Percentiles rank a stretch among this genome's conserved stretches.
Evolutionary conservation across 2,113 vertebrate species (phyloP).

Genomic region (Percopsis transmontana): DNA sequence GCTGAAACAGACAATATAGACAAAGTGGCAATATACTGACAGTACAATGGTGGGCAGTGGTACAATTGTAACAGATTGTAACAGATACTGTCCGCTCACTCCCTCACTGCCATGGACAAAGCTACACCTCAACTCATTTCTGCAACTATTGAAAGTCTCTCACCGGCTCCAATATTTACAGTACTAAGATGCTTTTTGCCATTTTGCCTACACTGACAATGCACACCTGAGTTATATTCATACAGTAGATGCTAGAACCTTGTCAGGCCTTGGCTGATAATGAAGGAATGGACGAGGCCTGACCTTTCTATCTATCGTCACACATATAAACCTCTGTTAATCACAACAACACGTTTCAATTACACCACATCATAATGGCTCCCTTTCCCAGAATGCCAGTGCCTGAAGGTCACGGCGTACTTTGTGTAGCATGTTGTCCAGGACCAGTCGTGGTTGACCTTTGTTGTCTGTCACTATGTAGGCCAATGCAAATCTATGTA

Average conservation of each 20-base stretch:
- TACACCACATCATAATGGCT: conserved; percentile 47
- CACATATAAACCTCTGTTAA: conserved; percentile 43
- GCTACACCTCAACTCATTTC: no score
- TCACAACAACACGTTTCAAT: conserved; percentile 58
- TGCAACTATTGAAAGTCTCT: no score
- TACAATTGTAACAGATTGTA: no score
- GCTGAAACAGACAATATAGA: no score
- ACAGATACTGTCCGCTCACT: no score
- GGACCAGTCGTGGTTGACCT: conserved; percentile 65
- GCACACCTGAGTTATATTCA: background rate
- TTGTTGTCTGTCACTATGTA: conserved; percentile 59
- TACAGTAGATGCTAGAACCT: background rate
- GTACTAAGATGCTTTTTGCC: background rate
- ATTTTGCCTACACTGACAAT: background rate
- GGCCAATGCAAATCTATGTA: conserved; percentile 41
- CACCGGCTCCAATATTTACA: no score
- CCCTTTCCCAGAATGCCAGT: conserved; percentile 51
- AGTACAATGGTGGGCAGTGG: no score
- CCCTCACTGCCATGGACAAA: no score
- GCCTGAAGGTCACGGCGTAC: conserved; percentile 69
- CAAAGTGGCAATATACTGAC: no score
- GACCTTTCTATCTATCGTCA: conserved; percentile 39
- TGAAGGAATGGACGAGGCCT: background rate
- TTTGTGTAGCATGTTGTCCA: conserved; percentile 57
- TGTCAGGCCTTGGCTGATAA: conserved; percentile 7